Evolutionary conservation across 2,888 invertebrate genomes (phyloP), one percentile per base, ranked within the genome.

Genomic region (Venusia cambrica): DNA sequence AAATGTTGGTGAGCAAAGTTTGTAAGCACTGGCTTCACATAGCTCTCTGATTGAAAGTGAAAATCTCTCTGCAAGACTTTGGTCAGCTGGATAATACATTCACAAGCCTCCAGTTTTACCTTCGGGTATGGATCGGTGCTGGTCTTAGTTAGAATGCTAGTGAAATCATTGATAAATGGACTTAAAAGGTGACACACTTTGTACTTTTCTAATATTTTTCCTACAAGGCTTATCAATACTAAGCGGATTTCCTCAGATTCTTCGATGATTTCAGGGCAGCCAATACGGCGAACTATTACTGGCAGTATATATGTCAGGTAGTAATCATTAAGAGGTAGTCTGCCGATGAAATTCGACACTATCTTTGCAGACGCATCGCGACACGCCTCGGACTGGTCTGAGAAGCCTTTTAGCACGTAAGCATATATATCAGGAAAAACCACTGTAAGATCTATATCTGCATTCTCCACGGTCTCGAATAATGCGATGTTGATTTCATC

Each of bases 1-100:
- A 92, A 94, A 71, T 97, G 95, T 59, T 96, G 96, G 72, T 97
- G 97, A 12, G 89, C 83, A 54, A 95, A 90, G 61, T 93, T 92
- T 2, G 85, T 76, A 19, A 95, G 70, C 1, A 97, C 83, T 0
- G 96, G 94, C 51, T 92, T 91, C 0, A 94, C 89, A 44, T 96
- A 87, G 17, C 78, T 88, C 54, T 95, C 94, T 0, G 93, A 92
- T 51, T 92, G 92, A 43, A 91, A 85, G 57, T 94, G 93, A 67
- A 97, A 94, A 58, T 93, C 90, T 38, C 85, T 79, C 0, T 93
- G 91, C 3, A 93, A 58, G 2, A 89, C 80, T 38, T 83, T 87
- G 0, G 94, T 90, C 19, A 96, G 55, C 28, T 89, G 69, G 1
- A 92, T 89, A 20, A 94, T 90, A 54, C 93, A 92, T 38, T 88